Percentiles rank a stretch among this genome's conserved stretches.
Conservation (phyloP, 2,113 vertebrate species). For the Anoura caudifer region DNA sequence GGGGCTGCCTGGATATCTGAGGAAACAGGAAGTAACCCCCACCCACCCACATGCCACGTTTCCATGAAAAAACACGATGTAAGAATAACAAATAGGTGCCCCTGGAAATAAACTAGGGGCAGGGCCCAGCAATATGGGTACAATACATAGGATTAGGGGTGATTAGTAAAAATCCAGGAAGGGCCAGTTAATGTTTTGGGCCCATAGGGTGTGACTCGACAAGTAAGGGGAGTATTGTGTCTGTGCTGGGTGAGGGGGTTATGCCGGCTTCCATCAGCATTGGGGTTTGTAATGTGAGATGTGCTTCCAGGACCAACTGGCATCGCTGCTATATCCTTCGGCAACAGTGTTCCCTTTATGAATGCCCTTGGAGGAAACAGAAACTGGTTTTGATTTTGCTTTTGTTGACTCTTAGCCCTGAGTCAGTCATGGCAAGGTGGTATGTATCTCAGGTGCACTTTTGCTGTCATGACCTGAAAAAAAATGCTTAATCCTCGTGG, state of each 20-base stretch:
- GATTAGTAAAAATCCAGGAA: conserved; percentile 16
- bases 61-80: conserved; percentile 35
- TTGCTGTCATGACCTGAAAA: not conserved
- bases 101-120: not conserved
- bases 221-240: not conserved
- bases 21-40: not conserved
- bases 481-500: not conserved
- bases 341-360: not conserved
- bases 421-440: not conserved
- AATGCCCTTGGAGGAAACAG: conserved; percentile 10
- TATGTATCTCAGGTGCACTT: not conserved
- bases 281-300: not conserved
- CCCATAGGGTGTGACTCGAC: conserved; percentile 22
- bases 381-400: not conserved
- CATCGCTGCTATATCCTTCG: not conserved
- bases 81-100: not conserved
- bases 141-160: not conserved
- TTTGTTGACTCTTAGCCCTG: not conserved
- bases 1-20: not conserved
- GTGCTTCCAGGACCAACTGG: not conserved
- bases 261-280: not conserved
- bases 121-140: not conserved
- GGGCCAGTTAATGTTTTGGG: conserved; percentile 24
- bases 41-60: not conserved
- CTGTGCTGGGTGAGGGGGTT: not conserved